Percentiles rank a stretch among this genome's conserved stretches.
These are phyloP conservation scores for Vollenhovia emeryi DNA, from an alignment of 1,140 invertebrate species.

Conservation along the genomic window DNA sequence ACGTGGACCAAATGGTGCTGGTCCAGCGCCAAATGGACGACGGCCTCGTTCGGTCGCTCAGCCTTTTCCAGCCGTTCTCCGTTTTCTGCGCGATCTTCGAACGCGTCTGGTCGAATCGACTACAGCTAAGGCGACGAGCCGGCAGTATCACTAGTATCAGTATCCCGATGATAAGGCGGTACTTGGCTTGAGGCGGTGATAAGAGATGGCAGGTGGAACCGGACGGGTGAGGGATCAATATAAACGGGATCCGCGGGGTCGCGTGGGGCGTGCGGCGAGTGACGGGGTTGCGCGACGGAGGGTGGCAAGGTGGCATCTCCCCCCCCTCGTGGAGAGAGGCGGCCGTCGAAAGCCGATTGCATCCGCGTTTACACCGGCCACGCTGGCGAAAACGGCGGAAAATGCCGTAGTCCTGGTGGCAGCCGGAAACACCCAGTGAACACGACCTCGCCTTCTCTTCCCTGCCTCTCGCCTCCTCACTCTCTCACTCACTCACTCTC, in stretches of 20 bases:
- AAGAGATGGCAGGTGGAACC: constrained; percentile 79
- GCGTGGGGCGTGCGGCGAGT: constrained; percentile 37
- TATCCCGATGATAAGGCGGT: constrained; percentile 41
- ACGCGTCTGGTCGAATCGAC: neutral
- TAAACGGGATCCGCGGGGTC: constrained; percentile 8
- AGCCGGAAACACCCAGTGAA: constrained; percentile 15
- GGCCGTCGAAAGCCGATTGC: constrained; percentile 55
- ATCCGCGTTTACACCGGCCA: constrained; percentile 47
- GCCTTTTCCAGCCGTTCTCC: neutral
- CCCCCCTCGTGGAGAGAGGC: constrained; percentile 62
- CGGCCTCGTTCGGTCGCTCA: no score
- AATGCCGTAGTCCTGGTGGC: constrained; percentile 62
- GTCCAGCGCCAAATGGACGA: neutral
- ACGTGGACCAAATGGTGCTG: neutral
- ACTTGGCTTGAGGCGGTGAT: constrained; percentile 36
- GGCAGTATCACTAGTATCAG: neutral
- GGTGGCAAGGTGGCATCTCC: constrained; percentile 73
- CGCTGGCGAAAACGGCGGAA: constrained; percentile 60
- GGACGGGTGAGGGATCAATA: constrained; percentile 65
- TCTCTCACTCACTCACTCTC: no score
- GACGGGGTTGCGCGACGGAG: constrained; percentile 76
- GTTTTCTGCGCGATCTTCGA: neutral
- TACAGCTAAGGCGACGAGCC: neutral
- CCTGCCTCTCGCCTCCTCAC: neutral
- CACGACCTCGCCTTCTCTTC: neutral